Percentiles rank a stretch among this genome's conserved stretches.
Conservation (phyloP, 2,888 invertebrate genomes). For the Eristalis tenax region DNA sequence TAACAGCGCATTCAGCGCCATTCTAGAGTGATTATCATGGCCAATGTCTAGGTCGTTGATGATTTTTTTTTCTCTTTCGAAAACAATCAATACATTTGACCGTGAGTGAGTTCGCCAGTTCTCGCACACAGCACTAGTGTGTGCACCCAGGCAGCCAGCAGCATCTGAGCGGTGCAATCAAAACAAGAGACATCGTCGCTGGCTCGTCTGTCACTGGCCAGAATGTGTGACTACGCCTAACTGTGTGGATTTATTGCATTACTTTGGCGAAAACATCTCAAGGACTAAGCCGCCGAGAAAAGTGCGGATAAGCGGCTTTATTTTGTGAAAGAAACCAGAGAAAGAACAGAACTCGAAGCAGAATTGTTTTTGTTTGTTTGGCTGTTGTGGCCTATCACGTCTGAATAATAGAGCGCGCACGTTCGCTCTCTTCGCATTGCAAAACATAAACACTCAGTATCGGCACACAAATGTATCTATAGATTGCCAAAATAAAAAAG, state of each 20-base stretch:
- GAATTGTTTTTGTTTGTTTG: neutral
- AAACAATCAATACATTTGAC: constrained; percentile 67
- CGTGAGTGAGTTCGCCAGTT: constrained; percentile 64
- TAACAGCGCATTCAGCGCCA: constrained; percentile 65
- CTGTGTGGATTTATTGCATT: neutral
- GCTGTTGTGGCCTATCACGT: no score
- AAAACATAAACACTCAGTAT: constrained; percentile 51
- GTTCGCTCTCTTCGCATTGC: constrained; percentile 31
- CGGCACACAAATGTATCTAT: constrained; percentile 44
- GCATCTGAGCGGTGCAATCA: neutral
- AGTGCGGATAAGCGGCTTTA: constrained; percentile 14
- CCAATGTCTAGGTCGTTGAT: constrained; percentile 69
- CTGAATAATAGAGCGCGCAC: neutral
- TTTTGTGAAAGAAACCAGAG: constrained; percentile 8
- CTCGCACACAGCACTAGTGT: constrained; percentile 18
- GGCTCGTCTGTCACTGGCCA: neutral
- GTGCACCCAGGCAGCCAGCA: neutral
- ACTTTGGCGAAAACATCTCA: neutral
- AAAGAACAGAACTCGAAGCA: constrained; percentile 13
- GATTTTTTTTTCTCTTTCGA: neutral
- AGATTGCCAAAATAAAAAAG: constrained; percentile 51
- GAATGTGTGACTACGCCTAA: constrained; percentile 11
- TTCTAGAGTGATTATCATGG: constrained; percentile 71
- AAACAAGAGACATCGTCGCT: neutral
- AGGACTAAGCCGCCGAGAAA: constrained; percentile 27